Base-by-base conservation (phyloP, 2,888 invertebrate species). In the Oscheius onirici region DNA sequence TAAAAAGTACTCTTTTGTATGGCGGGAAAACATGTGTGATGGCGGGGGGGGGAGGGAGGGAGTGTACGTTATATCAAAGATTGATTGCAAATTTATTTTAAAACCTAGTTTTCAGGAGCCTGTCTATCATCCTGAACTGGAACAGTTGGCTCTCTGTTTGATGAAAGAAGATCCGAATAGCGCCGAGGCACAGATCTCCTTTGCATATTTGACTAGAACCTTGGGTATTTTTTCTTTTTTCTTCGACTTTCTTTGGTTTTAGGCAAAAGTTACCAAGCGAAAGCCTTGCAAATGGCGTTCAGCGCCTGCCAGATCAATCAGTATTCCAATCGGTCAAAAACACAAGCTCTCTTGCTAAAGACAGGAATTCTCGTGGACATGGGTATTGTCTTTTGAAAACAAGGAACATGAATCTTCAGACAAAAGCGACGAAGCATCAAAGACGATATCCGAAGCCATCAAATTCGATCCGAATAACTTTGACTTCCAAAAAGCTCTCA, bases 331-430 rank as follows among this genome's bases (percentile, higher is more conserved):
- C 57, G 46, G 13, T 28, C 69, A 5, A 46, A 22, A 22, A 28
- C 58, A 1, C 57, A 60, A n/a, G 57, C 69, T 15, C 20, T 69
- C 13, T 24, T 69, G n/a, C 20, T 69, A 34, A 69, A 60, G 22
- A n/a, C 69, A 11, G 8, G 22, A 2, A 22, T 69, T 15, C 58
- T 69, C 1, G 15, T 43, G 0, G 60, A 69, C 17, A 26, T 58
- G 11, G 69, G 69, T 69, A 28, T 11, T 54, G 1, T 1, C 6
- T 67, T n/a, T 34, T 40, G 20, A 54, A 6, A 43, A 13, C 34
- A 43, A 17, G 13, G 15, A 44, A 46, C 24, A 65, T n/a, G 52
- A 8, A 1, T 13, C 34, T 67, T 58, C n/a, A 69, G 60, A 60
- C 17, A 44, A 43, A 46, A 13, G 15, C 17, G 58, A 51, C 22